A percentile compares a stretch with the other conserved stretches of the same genome.
These are phyloP conservation scores for Peromyscus polionotus DNA, from an alignment of 2,113 vertebrate genomes.

Conservation along the genomic window DNA sequence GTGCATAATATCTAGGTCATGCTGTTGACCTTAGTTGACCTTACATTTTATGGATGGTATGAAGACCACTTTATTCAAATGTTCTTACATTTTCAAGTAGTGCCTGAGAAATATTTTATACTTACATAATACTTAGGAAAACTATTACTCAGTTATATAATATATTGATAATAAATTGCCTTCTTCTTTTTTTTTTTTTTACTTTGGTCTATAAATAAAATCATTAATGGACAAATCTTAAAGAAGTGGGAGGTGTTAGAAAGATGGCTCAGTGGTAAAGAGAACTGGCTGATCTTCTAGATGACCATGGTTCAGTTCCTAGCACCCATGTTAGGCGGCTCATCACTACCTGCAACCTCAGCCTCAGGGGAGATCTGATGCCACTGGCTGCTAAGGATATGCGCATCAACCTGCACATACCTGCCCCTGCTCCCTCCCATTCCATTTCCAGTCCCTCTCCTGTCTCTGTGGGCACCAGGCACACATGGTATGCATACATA, in stretches of 20 bases:
- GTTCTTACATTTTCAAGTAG: neutral
- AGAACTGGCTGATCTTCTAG: neutral
- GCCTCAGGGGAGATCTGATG: neutral
- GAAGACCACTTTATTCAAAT: neutral
- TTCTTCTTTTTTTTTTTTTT: neutral
- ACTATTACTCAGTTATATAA: neutral
- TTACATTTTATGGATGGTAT: neutral
- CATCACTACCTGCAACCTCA: neutral
- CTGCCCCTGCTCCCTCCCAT: neutral
- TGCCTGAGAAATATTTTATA: neutral
- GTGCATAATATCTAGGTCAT: neutral
- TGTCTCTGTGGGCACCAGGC: no score
- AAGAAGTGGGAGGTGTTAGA: neutral
- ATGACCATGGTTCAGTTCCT: neutral
- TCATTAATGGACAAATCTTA: neutral
- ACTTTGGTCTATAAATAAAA: constrained; percentile 31
- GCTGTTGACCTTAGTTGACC: neutral
- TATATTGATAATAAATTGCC: neutral
- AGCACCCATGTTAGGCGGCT: neutral
- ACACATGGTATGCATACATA: neutral
- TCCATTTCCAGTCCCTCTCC: neutral
- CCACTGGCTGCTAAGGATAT: neutral
- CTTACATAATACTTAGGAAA: neutral
- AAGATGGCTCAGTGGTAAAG: neutral
- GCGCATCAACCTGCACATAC: neutral